phyloP scores from a whole-genome alignment of 2,888 invertebrate species.

The Agrochola lychnidis region DNA sequence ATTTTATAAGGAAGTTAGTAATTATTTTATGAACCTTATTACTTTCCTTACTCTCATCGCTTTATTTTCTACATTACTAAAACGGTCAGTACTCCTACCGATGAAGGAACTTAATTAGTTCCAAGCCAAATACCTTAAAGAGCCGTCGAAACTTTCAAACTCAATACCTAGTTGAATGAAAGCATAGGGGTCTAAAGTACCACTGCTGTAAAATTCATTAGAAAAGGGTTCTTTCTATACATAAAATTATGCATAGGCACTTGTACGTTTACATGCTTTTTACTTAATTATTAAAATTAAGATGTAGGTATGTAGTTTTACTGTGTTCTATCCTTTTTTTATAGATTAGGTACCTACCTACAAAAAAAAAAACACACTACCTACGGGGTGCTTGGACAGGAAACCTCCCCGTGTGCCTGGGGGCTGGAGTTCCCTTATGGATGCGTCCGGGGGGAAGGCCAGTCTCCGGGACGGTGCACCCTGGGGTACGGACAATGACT shows the following conservation, averaged over 20 bases:
- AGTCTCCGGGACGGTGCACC: too few relatives aligned
- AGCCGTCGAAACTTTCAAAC: slow-evolving; percentile 57
- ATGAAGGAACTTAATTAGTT: slow-evolving; percentile 42
- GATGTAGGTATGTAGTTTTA: not conserved
- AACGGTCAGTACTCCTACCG: not conserved
- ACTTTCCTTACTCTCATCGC: not conserved
- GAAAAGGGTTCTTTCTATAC: slow-evolving; percentile 33
- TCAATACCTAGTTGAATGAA: slow-evolving; percentile 39
- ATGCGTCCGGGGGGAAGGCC: too few relatives aligned
- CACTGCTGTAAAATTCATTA: slow-evolving; percentile 57
- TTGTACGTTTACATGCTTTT: not conserved
- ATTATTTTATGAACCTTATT: too few relatives aligned
- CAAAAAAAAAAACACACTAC: too few relatives aligned
- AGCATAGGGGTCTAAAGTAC: slow-evolving; percentile 43
- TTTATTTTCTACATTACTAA: not conserved
- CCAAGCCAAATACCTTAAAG: slow-evolving; percentile 50
- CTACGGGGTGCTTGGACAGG: too few relatives aligned
- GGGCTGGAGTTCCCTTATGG: too few relatives aligned
- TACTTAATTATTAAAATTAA: not conserved
- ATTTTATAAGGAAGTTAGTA: too few relatives aligned
- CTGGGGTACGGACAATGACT: too few relatives aligned
- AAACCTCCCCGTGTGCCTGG: too few relatives aligned
- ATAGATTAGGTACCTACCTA: too few relatives aligned
- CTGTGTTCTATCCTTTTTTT: too few relatives aligned
- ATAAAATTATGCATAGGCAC: not conserved